Evolutionary conservation across 2,797 vertebrate species (phyloP), one percentile per base, ranked within the genome.

Genomic region (Halcyon leucocephala): DNA sequence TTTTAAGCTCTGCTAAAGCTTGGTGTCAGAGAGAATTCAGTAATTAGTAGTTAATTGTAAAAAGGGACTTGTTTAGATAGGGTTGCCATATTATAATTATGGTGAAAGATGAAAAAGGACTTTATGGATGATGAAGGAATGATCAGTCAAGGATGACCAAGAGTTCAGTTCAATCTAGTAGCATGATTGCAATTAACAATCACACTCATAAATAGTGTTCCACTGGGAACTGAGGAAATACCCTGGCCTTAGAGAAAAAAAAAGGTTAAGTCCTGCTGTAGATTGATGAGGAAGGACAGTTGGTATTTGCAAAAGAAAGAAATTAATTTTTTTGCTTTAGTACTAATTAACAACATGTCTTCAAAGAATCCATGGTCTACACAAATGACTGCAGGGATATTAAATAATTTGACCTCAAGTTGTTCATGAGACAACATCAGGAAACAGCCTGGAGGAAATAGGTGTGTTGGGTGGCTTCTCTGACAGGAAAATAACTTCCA

Each of bases 101-200:
- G 5, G 37, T 74, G 28, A 49, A 87, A 93, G 72, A 94, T 65
- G 66, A 81, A 72, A 88, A 78, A 78, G 31, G 33, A 60, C 93
- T 88, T 91, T 88, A 72, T 74, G n/a, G 24, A 67, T 88, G 91
- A 82, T 89, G 67, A 93, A 91, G 57, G 72, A 81, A 74, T 26
- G 64, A 64, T 93, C 88, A 90, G 65, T 90, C 82, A 94, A 95
- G 90, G 88, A 82, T 95, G 88, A 94, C 88, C 86, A 91, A 92
- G 41, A 82, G 28, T 49, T 93, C 65, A 54, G 66, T 82, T 95
- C 77, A 72, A 62, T 93, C 49, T 91, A 35, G 12, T 79, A 77
- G 26, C 41, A 58, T 65, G 80, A 88, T 9, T 80, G 18, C 58
- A 83, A 88, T 91, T 95, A 95, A 35, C 65, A 95, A 76, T 72